Conservation (phyloP, 2,888 invertebrate species). For the Ormyrus pomaceus region DNA sequence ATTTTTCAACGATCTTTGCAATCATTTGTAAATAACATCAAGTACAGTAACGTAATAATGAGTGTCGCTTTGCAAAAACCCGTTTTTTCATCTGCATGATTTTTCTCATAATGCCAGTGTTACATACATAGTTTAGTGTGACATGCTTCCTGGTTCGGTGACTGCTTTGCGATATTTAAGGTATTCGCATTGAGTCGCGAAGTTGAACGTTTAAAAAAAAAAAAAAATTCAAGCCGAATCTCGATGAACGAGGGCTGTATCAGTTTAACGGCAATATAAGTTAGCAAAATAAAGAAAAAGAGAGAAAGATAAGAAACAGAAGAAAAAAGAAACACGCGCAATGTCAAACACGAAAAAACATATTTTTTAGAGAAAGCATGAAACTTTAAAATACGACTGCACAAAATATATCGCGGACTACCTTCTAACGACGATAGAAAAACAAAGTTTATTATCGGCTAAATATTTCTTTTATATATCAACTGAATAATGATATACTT, state of each 20-base stretch:
- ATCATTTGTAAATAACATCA: constrained; percentile 50
- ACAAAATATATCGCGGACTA: constrained; percentile 68
- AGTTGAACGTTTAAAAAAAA: constrained; percentile 44
- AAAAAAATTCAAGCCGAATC: constrained; percentile 29
- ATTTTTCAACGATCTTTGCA: constrained; percentile 28
- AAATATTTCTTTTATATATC: constrained; percentile 63
- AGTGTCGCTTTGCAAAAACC: constrained; percentile 28
- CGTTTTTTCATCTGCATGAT: constrained; percentile 16
- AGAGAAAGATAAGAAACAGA: constrained; percentile 19
- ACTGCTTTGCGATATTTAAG: constrained; percentile 53
- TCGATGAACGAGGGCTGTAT: constrained; percentile 34
- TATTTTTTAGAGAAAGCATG: constrained; percentile 45
- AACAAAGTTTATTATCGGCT: constrained; percentile 49
- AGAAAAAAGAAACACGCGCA: constrained; percentile 55
- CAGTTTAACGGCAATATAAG: constrained; percentile 52
- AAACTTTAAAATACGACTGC: constrained; percentile 55
- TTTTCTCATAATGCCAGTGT: constrained; percentile 23
- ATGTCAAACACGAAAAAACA: constrained; percentile 41
- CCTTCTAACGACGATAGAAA: constrained; percentile 59
- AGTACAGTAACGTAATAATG: constrained; percentile 1
- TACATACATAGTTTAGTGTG: constrained; percentile 17
- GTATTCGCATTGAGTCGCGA: constrained; percentile 50
- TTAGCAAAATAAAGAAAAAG: constrained; percentile 19
- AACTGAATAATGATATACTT: constrained; percentile 66
- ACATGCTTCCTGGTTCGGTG: constrained; percentile 64